Evolutionary conservation across 2,797 vertebrate species (phyloP), one percentile per base, ranked within the genome.

Genomic region (Trachops cirrhosus): DNA sequence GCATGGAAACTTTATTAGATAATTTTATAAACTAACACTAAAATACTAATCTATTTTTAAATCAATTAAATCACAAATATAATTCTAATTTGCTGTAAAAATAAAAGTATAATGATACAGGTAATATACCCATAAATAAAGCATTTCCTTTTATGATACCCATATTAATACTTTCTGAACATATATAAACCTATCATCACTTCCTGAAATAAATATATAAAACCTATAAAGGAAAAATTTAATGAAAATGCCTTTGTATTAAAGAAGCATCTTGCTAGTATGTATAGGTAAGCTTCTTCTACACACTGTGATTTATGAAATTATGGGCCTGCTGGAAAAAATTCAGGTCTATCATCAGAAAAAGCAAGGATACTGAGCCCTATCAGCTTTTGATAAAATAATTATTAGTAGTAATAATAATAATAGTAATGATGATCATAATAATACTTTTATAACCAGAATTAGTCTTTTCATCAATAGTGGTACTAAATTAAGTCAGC

Each of bases 271-370:
- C 9, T 89, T 85, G 4, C 6, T 73, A 24, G 5, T 71, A 48
- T 44, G 78, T 39, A 10, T 83, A 46, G 4, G 21, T 32, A 89
- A 24, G 3, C 26, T 32, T 84, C 54, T 80, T 15, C 5, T 8
- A 4, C 48, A 89, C 8, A 32, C 3, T 70, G 14, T 15, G 16
- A 80, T 90, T 67, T 54, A 19, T 90, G 54, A 96, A 73, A 37
- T 88, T 96, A 84, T 85, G 22, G 41, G 22, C 6, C 16, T 48
- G 4, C 41, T 86, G 54, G 26, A 52, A 97, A 84, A 19, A 88
- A 70, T 79, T 54, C 67, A 59, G 34, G 80, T 59, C 57, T 96
- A 89, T 97, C 29, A 78, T 92, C 82, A 95, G 16, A 15, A 86
- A 26, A 93, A 16, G 5, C 62, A 86, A 87, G 21, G 59, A 75